These are phyloP conservation scores for Nasonia vitripennis DNA, from an alignment of 1,140 invertebrate genomes.

Conservation along the genomic window DNA sequence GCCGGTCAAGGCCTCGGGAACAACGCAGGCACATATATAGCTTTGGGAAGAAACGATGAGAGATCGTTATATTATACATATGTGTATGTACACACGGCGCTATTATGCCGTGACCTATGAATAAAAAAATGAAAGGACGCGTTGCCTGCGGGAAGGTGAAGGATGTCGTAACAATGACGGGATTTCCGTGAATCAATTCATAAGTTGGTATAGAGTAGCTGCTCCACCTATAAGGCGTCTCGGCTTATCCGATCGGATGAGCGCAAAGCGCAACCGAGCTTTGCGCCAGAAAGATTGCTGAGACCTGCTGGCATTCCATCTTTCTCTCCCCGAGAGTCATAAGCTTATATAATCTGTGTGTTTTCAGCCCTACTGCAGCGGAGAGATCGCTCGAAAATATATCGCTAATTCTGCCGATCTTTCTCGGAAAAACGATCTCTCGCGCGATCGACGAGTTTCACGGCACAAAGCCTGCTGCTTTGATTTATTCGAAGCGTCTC, in stretches of 20 bases:
- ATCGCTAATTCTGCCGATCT: no score
- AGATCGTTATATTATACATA: no score
- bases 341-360: no score
- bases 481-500: not conserved
- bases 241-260: not conserved
- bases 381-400: no score
- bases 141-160: not conserved
- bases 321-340: no score
- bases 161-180: not conserved
- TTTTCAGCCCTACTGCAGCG: no score
- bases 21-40: not conserved
- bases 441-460: no score
- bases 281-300: no score
- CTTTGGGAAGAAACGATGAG: not conserved
- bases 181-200: not conserved
- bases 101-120: not conserved
- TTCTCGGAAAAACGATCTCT: not conserved
- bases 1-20: conserved; percentile 3
- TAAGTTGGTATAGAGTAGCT: not conserved
- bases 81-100: not conserved
- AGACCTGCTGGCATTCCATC: no score
- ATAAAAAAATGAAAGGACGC: not conserved
- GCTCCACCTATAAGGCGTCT: not conserved
- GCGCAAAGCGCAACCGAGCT: no score
- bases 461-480: not conserved